Evolutionary conservation across 1,140 invertebrate genomes (phyloP), one percentile per base, ranked within the genome.

Genomic region (Drosophila erecta): DNA sequence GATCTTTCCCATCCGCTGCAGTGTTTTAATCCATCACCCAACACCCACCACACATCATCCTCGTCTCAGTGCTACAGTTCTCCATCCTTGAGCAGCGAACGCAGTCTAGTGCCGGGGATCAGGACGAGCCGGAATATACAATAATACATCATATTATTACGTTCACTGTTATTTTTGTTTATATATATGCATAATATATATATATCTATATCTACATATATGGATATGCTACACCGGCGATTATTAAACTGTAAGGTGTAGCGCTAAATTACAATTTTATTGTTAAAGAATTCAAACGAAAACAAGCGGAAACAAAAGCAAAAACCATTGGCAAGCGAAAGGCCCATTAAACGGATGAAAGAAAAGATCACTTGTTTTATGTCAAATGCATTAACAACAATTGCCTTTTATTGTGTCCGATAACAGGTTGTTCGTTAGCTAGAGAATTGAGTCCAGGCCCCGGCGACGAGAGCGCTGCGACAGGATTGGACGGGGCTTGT

Each of bases 401-500:
- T 77, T 86, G 77, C 49, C 51, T 70, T 83, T 81, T 53, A 62
- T 84, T 71, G 24, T 55, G 46, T 46, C 33, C 37, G 38, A 51
- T 64, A 74, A 69, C 61, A 60, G 61, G 54, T 67, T 14, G 55
- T 40, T 41, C 22, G 44, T 43, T 43, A 17, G 64, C 83, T 81
- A 87, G 43, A 81, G 65, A 61, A 89, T 78, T 44, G 90, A 65
- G 72, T 92, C 89, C 62, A 91, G 66, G 15, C 79, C 90, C 49
- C 91, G 74, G 37, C 91, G 83, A 44, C 91, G 81, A 35, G 91
- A 90, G 12, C 91, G 76, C 79, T 91, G 72, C 76, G 92, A 86
- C 50, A 90, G 71, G 22, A 95, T 80, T 35, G 94, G 94, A 74
- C 95, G 93, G 58, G 95, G 95, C 91, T 95, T 95, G 91, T 95